A percentile compares a stretch with the other conserved stretches of the same genome.
Conservation (phyloP, 53 echinoderm and acorn worm species). For the Pentamera pediparva region DNA sequence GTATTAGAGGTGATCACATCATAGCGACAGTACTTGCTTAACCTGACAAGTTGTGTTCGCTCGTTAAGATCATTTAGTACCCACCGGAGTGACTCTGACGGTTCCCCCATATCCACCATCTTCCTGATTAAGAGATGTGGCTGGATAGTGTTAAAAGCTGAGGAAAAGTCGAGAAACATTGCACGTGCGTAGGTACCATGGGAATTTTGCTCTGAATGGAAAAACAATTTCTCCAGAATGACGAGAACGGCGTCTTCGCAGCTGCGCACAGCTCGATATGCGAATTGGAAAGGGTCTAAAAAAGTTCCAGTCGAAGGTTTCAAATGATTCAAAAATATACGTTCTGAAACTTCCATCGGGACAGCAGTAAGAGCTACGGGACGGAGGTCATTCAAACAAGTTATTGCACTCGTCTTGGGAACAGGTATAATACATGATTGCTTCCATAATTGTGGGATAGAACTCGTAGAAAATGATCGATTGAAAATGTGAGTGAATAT, state of each 20-base stretch:
- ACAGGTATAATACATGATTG: slow-evolving; percentile 11
- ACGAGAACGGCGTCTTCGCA: slow-evolving; percentile 7
- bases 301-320: neutral
- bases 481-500: slow-evolving; percentile 6
- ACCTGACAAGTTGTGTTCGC: too few species aligned
- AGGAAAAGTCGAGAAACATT: neutral
- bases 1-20: too few species aligned
- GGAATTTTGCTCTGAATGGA: neutral
- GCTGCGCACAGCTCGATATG: neutral
- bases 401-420: neutral
- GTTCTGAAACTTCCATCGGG: neutral
- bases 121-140: neutral
- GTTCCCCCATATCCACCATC: too few species aligned
- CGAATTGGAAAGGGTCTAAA: neutral
- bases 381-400: neutral
- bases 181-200: neutral
- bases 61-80: too few species aligned
- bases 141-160: neutral
- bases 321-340: neutral
- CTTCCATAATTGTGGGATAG: slow-evolving; percentile 2
- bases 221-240: neutral
- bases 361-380: neutral
- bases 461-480: neutral
- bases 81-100: too few species aligned
- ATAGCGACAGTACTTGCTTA: too few species aligned